Evolutionary conservation across 1,140 invertebrate species (phyloP).

Genomic region (Caerostris darwini): DNA sequence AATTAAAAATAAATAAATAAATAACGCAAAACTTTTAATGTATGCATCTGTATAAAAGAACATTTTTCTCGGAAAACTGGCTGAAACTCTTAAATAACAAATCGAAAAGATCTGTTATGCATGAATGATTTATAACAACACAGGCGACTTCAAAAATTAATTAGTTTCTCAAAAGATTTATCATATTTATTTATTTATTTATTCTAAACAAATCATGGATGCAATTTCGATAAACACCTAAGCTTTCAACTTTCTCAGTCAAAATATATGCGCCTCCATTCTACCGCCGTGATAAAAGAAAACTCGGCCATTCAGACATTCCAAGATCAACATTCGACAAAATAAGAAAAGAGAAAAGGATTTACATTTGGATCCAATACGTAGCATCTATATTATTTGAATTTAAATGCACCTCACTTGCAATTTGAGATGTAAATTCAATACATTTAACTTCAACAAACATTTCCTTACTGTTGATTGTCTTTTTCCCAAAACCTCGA

Average conservation of each 20-base stretch:
- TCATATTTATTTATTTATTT: neutral
- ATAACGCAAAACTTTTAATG: too few species aligned
- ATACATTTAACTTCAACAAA: neutral
- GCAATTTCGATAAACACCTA: neutral
- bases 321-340: neutral
- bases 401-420: neutral
- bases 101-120: neutral
- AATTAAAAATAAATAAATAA: too few species aligned
- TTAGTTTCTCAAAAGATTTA: neutral
- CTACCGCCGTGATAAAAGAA: neutral
- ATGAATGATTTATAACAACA: neutral
- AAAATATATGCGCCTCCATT: neutral
- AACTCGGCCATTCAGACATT: neutral
- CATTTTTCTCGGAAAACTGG: too few species aligned
- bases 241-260: neutral
- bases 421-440: constrained; percentile 5
- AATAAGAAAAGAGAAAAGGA: neutral
- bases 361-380: constrained; percentile 10
- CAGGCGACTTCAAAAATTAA: neutral
- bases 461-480: neutral
- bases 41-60: too few species aligned
- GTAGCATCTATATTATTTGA: neutral
- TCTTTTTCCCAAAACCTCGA: neutral
- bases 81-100: too few species aligned
- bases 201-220: neutral